Conservation (phyloP, 1,140 invertebrate species). For the Prorops nasuta region DNA sequence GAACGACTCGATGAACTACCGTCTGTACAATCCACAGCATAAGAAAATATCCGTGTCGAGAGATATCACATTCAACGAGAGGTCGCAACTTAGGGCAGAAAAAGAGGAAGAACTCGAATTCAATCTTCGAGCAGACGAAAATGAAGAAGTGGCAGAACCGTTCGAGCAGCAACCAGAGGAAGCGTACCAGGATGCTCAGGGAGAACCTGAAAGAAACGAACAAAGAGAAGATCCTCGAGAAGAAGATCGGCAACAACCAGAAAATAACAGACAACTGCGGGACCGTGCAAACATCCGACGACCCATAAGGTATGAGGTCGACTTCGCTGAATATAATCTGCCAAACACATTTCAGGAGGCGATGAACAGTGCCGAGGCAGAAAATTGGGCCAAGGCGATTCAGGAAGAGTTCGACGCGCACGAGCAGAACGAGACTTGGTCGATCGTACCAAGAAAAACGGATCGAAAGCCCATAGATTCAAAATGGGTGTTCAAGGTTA, state of each 20-base stretch:
- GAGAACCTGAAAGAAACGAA: background rate
- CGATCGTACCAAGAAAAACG: conserved; percentile 5
- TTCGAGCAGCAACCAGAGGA: background rate
- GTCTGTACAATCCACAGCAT: conserved; percentile 10
- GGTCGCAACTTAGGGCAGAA: background rate
- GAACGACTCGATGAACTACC: background rate
- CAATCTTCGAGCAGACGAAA: background rate
- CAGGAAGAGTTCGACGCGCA: conserved; percentile 24
- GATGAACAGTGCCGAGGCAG: conserved; percentile 6
- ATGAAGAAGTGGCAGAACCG: background rate
- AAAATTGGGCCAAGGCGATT: conserved; percentile 22
- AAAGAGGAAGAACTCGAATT: background rate
- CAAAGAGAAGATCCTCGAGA: background rate
- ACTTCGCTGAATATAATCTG: background rate
- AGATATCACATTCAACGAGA: conserved; percentile 21
- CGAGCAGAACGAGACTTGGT: conserved; percentile 24
- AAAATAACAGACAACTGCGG: background rate
- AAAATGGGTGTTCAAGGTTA: conserved; percentile 43
- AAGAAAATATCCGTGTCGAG: conserved; percentile 24
- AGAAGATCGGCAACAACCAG: background rate
- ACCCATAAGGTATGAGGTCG: background rate
- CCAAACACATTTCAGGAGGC: conserved; percentile 21
- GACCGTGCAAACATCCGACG: background rate
- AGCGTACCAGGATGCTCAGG: background rate
- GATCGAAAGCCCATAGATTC: conserved; percentile 34